Base-by-base conservation (phyloP, 2,113 vertebrate species). In the Dipodomys merriami region DNA sequence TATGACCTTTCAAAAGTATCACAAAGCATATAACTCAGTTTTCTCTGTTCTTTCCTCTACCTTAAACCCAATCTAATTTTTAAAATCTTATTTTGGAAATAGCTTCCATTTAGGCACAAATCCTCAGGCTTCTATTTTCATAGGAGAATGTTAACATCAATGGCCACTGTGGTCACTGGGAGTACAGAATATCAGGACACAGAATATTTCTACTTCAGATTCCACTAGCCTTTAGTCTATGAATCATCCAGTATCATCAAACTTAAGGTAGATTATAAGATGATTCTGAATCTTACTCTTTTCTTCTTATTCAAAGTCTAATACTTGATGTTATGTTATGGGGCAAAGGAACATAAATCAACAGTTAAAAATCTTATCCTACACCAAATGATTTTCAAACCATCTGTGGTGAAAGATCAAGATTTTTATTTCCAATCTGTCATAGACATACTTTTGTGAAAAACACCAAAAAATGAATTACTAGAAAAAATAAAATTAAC, bases 391-490 rank as follows among this genome's bases (percentile, higher is more conserved):
- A 88, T 96, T 97, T 95, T 91, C 95, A 96, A 95, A 88, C 95
- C 96, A 97, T 97, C 96, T 97, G 96, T 97, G 88, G 92, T 96
- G 91, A 95, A 97, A 97, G 93, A 96, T 96, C 94, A 95, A 90
- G 88, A 96, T 92, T 96, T 95, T 96, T 95, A 93, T 95, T 96
- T 96, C 94, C 96, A 97, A 96, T 97, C 96, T 96, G 96, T 96
- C 95, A 93, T 83, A 95, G 92, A 92, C 88, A 97, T 60, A 91
- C 93, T 95, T 97, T 96, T 90, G 90, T 91, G 88, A 88, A 92
- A 94, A 87, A 90, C 33, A 91, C 90, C 95, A 95, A 96, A 39
- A 96, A 96, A 90, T 94, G 94, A 95, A 93, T 96, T 97, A 95
- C 95, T 93, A 95, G 69, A 85, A 95, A 93, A 96, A 95, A 79